Evolutionary conservation across 2,113 vertebrate species (phyloP).

Genomic region (Macquaria ambigua): DNA sequence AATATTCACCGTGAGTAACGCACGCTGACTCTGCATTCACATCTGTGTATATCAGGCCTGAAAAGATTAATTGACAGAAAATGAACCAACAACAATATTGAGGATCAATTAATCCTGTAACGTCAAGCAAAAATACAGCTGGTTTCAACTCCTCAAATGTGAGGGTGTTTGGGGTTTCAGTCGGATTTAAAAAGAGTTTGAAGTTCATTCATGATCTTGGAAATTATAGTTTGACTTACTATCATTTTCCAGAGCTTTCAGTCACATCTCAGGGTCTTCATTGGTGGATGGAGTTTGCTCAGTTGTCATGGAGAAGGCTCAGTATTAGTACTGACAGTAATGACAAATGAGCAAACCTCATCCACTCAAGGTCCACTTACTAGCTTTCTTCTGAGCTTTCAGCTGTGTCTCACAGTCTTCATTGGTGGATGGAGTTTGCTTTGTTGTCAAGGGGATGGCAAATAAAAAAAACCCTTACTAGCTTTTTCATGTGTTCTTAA

Average conservation of each 20-base stretch:
- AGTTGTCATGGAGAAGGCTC: not conserved
- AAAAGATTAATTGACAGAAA: not conserved
- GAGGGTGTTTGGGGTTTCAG: not conserved
- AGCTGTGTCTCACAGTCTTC: not conserved
- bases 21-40: not conserved
- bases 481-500: not conserved
- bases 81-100: not conserved
- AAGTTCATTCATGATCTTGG: not conserved
- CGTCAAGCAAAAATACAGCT: not conserved
- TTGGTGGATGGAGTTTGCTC: not conserved
- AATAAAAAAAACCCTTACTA: not conserved
- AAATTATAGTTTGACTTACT: not conserved
- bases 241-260: not conserved
- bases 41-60: not conserved
- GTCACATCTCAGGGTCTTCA: not conserved
- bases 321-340: too few relatives aligned
- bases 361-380: not conserved
- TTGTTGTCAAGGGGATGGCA: not conserved
- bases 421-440: not conserved
- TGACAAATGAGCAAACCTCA: too few relatives aligned
- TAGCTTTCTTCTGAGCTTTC: not conserved
- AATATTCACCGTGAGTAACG: conserved; percentile 63
- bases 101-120: not conserved
- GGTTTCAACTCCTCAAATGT: not conserved
- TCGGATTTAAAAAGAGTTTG: not conserved